Base-by-base conservation (phyloP, 2,797 vertebrate genomes). In the Diplodus puntazzo region DNA sequence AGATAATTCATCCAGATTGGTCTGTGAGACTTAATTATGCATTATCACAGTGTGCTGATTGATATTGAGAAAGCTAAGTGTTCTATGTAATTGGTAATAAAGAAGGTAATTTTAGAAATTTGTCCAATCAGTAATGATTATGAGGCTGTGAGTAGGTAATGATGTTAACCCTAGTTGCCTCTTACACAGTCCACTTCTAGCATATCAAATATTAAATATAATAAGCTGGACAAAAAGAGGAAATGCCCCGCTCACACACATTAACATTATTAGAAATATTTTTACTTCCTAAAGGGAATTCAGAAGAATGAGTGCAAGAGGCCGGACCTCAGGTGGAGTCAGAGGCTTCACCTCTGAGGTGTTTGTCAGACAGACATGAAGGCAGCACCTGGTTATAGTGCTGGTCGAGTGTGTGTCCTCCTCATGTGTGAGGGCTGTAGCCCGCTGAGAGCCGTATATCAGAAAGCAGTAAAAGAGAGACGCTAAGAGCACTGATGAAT, bases 81-180 rank as follows among this genome's bases (percentile, higher is more conserved):
- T 94, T 94, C 92, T 93, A 93, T 94, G 92, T 95, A 94, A 94
- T 94, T 95, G 92, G 90, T 92, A 95, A 95, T 94, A 92, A 93
- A 93, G 86, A 91, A 93, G 87, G 90, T 82, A 89, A 94, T 94
- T 93, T 91, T 89, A 93, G 88, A 90, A 92, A 94, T 95, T 93
- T 95, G 91, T 94, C 91, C 92, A 92, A 94, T 95, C 91, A 93
- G 89, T 93, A 93, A 93, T 90, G 92, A 93, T 94, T 94, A 94
- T 92, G 93, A 92, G 92, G 79, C 89, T 84, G 83, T 79, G 87
- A 89, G 91, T 88, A 89, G 90, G 88, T 94, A 92, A 94, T 93
- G 92, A 88, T 87, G 89, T 95, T 94, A 94, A 94, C 91, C 92
- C 91, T 86, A 81, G 83, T 91, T 85, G 83, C 85, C 87, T 92